These are phyloP conservation scores for Gari tellinella DNA, from an alignment of 2,888 invertebrate species.

Conservation along the genomic window DNA sequence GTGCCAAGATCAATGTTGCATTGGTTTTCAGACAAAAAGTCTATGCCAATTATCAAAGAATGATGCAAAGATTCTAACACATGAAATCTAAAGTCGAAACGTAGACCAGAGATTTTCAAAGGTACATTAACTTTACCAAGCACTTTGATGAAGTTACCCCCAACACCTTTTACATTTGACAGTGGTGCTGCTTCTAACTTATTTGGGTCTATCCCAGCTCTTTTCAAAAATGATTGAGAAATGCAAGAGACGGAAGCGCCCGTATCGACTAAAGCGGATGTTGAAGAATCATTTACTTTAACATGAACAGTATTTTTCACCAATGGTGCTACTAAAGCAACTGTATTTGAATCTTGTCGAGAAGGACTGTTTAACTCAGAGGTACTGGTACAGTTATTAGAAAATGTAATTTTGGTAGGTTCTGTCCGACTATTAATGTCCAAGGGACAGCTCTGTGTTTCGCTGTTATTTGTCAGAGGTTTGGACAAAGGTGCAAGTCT, in stretches of 20 bases:
- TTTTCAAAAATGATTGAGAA: conserved; percentile 29
- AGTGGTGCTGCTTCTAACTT: not conserved
- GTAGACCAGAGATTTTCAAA: conserved; percentile 12
- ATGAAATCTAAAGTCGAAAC: conserved; percentile 22
- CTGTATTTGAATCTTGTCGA: not conserved
- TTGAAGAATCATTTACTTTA: conserved; percentile 8
- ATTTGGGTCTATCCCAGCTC: conserved; percentile 2
- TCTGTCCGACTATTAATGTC: too few relatives aligned
- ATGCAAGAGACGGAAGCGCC: conserved; percentile 28
- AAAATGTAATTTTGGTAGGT: too few relatives aligned
- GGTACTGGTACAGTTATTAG: not conserved
- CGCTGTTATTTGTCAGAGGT: not conserved
- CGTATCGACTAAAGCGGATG: conserved; percentile 27
- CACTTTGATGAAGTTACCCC: conserved; percentile 17
- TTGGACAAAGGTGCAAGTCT: conserved; percentile 2
- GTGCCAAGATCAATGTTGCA: conserved; percentile 22
- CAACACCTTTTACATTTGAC: conserved; percentile 15
- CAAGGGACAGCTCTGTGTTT: too few relatives aligned
- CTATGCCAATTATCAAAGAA: conserved; percentile 32
- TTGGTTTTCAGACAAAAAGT: conserved; percentile 28
- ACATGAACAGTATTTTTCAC: conserved; percentile 24
- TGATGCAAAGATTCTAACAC: conserved; percentile 25
- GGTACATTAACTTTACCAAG: conserved; percentile 22
- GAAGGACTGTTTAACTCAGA: not conserved
- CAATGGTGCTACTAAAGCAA: conserved; percentile 19